phyloP scores from a whole-genome alignment of 2,113 vertebrate genomes.

The Salvelinus sp. region DNA sequence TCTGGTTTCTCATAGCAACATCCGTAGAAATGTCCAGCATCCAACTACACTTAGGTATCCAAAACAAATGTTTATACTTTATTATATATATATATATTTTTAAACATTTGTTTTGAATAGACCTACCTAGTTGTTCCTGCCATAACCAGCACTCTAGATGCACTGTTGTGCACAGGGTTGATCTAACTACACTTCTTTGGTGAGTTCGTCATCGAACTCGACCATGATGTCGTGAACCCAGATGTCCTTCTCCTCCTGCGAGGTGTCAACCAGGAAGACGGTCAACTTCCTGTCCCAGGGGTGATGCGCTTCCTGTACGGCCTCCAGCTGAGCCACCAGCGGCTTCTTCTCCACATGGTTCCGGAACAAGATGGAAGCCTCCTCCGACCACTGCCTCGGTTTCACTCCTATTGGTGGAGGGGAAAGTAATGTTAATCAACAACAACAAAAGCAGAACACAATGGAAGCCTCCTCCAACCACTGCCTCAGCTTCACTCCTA shows the following conservation, averaged over 20 bases:
- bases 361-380: constrained; percentile 93
- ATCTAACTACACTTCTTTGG: constrained; percentile 48
- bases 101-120: too few species aligned
- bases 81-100: too few species aligned
- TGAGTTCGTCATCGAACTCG: constrained; percentile 80
- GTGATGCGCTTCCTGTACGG: constrained; percentile 77
- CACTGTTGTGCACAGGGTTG: background rate
- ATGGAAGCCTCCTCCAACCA: constrained; percentile 98
- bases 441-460: constrained; percentile 77
- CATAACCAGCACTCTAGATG: too few species aligned
- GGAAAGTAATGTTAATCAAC: background rate
- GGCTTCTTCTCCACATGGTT: constrained; percentile 97
- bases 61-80: too few species aligned
- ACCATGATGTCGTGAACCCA: constrained; percentile 98
- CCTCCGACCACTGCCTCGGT: constrained; percentile 90
- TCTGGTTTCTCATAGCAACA: background rate
- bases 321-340: constrained; percentile 88
- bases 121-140: too few species aligned
- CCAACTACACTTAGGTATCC: background rate
- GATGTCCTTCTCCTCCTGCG: constrained; percentile 86
- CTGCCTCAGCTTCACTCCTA: constrained; percentile 86
- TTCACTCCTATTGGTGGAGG: constrained; percentile 79
- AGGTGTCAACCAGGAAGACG: constrained; percentile 91
- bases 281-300: constrained; percentile 89
- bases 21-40: background rate